A percentile compares a stretch with the other conserved stretches of the same genome.
Conservation (phyloP, 2,113 vertebrate species). For the Centropus unirufus region DNA sequence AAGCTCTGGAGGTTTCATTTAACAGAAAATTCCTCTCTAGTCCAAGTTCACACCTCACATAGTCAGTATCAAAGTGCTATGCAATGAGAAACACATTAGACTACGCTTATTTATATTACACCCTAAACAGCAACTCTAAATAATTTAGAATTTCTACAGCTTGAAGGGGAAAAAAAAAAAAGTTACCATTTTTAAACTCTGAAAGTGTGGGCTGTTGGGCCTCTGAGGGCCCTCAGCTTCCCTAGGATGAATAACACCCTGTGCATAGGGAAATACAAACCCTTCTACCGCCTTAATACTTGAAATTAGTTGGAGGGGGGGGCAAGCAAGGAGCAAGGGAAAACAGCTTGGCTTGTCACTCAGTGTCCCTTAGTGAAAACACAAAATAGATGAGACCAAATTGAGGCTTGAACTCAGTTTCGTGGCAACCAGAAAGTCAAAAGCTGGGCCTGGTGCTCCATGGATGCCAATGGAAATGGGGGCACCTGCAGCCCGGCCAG, state of each 20-base stretch:
- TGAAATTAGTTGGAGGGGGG: fast-evolving
- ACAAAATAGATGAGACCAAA: neutral
- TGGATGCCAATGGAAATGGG: too few relatives aligned
- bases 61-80: neutral
- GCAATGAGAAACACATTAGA: conserved; percentile 25
- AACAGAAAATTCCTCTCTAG: conserved; percentile 6
- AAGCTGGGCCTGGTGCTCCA: neutral
- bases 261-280: neutral
- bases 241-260: neutral
- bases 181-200: neutral
- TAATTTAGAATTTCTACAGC: conserved; percentile 14
- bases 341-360: neutral
- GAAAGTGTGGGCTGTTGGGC: neutral
- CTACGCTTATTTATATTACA: neutral
- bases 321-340: neutral
- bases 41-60: neutral
- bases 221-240: neutral
- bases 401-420: neutral
- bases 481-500: neutral
- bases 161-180: neutral
- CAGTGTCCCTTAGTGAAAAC: neutral
- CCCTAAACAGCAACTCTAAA: neutral
- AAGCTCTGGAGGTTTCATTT: conserved; percentile 25
- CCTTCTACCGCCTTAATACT: neutral
- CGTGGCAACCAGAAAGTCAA: neutral